Percentiles rank a stretch among this genome's conserved stretches.
These are phyloP conservation scores for Eudasyphora cyanicolor DNA, from an alignment of 2,888 invertebrate genomes.

Conservation along the genomic window DNA sequence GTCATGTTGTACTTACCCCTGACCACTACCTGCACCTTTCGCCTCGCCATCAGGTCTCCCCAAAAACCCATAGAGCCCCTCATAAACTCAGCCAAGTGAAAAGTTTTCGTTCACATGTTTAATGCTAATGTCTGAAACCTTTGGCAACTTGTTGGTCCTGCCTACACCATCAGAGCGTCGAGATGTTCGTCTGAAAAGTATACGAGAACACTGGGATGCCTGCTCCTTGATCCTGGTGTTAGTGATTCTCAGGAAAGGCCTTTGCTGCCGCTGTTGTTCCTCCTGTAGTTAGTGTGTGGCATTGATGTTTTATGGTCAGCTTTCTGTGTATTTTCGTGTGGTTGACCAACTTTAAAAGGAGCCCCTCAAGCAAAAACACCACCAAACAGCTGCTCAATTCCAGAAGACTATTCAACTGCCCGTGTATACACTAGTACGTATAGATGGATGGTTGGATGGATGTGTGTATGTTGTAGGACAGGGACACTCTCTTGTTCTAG, in stretches of 20 bases:
- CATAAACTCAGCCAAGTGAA: constrained; percentile 20
- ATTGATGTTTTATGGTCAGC: constrained; percentile 60
- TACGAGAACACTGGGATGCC: too few relatives aligned
- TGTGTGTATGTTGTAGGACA: background rate
- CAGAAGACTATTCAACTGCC: constrained; percentile 16
- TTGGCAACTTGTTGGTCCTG: constrained; percentile 60
- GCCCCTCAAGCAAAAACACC: constrained; percentile 52
- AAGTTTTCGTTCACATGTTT: constrained; percentile 42
- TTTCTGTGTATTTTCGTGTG: constrained; percentile 59
- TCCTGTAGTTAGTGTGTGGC: constrained; percentile 22
- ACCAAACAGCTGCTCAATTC: constrained; percentile 46
- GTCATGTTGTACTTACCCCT: constrained; percentile 27
- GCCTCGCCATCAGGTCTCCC: background rate
- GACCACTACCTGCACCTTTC: background rate
- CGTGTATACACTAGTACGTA: background rate
- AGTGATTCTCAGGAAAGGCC: background rate
- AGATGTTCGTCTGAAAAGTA: constrained; percentile 19
- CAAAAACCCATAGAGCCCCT: background rate
- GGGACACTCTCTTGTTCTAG: too few relatives aligned
- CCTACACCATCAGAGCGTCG: constrained; percentile 22
- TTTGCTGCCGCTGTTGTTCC: constrained; percentile 2
- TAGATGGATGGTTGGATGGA: background rate
- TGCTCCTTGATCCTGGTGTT: constrained; percentile 33
- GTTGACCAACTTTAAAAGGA: constrained; percentile 62
- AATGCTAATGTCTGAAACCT: constrained; percentile 53